Percentiles rank a stretch among this genome's conserved stretches.
Evolutionary conservation across 2,888 invertebrate species (phyloP).

Genomic region (Pilophorus perplexus): DNA sequence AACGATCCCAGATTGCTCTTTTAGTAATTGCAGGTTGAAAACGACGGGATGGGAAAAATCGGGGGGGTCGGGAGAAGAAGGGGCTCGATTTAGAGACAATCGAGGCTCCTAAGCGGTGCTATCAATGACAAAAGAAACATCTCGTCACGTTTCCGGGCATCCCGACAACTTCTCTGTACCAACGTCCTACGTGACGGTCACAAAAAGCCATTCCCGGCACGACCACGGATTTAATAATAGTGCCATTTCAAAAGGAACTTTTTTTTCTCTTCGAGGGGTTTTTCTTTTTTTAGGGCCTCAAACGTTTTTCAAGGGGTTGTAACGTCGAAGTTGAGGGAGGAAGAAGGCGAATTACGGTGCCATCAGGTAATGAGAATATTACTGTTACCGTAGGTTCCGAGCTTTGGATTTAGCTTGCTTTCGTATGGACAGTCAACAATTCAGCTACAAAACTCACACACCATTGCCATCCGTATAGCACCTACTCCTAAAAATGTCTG

Average conservation of each 20-base stretch:
- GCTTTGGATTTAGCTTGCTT: too few relatives aligned
- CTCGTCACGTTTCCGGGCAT: constrained; percentile 34
- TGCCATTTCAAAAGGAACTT: constrained; percentile 20
- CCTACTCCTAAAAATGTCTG: too few relatives aligned
- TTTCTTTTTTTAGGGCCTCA: not conserved
- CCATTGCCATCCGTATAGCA: too few relatives aligned
- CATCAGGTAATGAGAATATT: too few relatives aligned
- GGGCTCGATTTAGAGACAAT: constrained; percentile 34
- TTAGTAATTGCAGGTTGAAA: constrained; percentile 33
- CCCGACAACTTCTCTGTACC: constrained; percentile 16
- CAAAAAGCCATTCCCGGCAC: constrained; percentile 33
- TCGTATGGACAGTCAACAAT: too few relatives aligned
- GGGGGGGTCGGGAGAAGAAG: not conserved
- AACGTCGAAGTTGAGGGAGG: too few relatives aligned
- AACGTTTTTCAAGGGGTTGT: not conserved
- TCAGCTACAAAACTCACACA: too few relatives aligned
- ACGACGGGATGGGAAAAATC: not conserved
- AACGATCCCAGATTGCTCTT: constrained; percentile 21
- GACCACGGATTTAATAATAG: constrained; percentile 40
- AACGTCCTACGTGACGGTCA: constrained; percentile 34
- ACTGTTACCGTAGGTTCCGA: too few relatives aligned
- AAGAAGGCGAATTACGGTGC: too few relatives aligned
- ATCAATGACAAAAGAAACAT: constrained; percentile 41
- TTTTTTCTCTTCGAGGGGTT: not conserved
- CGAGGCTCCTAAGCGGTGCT: constrained; percentile 38